Percentiles rank a stretch among this genome's conserved stretches.
Evolutionary conservation across 2,113 vertebrate genomes (phyloP).

Genomic region (Archilochus colubris): DNA sequence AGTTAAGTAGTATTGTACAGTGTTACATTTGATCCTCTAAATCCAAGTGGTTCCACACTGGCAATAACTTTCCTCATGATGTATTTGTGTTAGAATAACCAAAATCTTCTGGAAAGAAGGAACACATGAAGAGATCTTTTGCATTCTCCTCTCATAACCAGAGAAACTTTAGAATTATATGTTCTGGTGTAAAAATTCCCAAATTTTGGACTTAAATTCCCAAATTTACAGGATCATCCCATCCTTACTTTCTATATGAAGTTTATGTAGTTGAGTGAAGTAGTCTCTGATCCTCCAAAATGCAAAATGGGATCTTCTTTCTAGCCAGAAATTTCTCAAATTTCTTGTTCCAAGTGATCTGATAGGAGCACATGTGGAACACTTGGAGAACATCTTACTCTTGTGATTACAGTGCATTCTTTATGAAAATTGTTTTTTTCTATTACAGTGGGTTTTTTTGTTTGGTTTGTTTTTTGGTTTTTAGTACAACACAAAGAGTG

Average conservation of each 20-base stretch:
- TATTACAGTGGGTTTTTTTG: background rate
- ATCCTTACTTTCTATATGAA: background rate
- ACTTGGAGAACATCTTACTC: background rate
- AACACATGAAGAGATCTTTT: background rate
- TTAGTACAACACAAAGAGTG: no score
- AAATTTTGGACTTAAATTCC: background rate
- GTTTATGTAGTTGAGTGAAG: background rate
- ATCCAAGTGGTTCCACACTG: background rate
- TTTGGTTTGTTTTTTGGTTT: background rate
- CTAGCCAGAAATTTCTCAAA: background rate
- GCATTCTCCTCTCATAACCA: background rate
- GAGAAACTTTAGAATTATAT: background rate
- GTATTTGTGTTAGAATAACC: background rate
- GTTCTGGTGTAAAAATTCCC: background rate
- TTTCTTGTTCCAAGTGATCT: background rate
- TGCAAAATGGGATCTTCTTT: background rate
- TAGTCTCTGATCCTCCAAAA: background rate
- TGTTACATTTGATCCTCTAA: background rate
- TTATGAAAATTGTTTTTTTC: background rate
- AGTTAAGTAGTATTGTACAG: background rate
- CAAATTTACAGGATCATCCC: background rate
- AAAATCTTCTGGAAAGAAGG: background rate
- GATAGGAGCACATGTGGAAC: accelerated
- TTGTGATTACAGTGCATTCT: background rate
- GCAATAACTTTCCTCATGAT: background rate